Percentiles rank a stretch among this genome's conserved stretches.
phyloP scores from a whole-genome alignment of 2,797 vertebrate genomes.

The Dromococcyx pavoninus region DNA sequence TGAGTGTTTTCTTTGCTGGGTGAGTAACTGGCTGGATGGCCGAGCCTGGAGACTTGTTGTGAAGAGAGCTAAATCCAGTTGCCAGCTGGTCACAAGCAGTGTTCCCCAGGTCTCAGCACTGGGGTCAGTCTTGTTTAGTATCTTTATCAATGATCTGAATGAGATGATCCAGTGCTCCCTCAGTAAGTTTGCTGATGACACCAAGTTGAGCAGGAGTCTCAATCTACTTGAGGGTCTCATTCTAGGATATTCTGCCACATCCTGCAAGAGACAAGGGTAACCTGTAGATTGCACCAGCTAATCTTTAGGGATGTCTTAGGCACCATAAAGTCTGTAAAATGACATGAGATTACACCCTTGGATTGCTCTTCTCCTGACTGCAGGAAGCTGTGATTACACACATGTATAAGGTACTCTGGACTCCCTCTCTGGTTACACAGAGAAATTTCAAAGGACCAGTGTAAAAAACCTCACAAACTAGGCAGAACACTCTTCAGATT shows the following conservation, averaged over 20 bases:
- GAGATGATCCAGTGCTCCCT: too few species aligned
- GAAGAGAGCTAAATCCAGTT: too few species aligned
- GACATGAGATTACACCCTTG: not conserved
- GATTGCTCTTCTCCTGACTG: not conserved
- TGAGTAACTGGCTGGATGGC: too few species aligned
- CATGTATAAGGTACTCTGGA: not conserved
- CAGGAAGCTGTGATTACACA: not conserved
- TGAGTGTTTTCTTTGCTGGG: too few species aligned
- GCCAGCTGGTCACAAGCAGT: too few species aligned
- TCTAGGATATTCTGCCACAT: not conserved
- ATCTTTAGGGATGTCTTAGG: not conserved
- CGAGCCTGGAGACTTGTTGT: too few species aligned
- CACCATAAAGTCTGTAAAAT: not conserved
- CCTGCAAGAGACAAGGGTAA: not conserved
- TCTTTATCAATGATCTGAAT: too few species aligned
- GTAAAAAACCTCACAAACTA: fast-evolving
- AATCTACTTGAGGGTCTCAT: too few species aligned
- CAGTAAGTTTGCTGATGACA: too few species aligned
- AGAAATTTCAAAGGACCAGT: not conserved
- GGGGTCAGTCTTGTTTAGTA: too few species aligned
- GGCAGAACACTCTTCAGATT: not conserved
- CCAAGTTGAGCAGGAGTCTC: too few species aligned
- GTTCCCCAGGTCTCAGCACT: too few species aligned
- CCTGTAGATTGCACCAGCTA: fast-evolving
- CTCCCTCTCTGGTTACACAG: not conserved